phyloP scores from a whole-genome alignment of 2,113 vertebrate species.

The Meles meles region DNA sequence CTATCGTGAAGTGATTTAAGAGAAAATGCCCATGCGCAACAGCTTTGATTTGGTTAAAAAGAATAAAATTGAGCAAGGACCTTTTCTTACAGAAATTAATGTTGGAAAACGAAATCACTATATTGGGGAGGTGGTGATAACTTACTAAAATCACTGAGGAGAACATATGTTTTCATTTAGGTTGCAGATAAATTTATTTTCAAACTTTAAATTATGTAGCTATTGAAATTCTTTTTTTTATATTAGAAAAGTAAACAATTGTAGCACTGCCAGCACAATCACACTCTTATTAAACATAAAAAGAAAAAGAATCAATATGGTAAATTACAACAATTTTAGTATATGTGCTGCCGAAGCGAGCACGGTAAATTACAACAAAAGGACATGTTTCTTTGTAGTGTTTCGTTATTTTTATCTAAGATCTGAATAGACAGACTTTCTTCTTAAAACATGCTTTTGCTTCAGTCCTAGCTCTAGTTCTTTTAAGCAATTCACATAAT shows the following conservation, averaged over 20 bases:
- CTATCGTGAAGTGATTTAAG: neutral
- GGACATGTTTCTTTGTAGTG: conserved; percentile 15
- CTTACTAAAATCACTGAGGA: neutral
- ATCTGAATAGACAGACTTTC: conserved; percentile 44
- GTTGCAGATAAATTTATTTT: conserved; percentile 28
- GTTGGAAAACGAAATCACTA: neutral
- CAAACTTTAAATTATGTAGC: neutral
- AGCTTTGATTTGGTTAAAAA: neutral
- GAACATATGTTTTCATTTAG: conserved; percentile 26
- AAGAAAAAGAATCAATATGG: conserved; percentile 20
- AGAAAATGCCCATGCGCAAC: neutral
- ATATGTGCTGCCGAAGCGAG: too few species aligned
- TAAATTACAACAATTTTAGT: conserved; percentile 51
- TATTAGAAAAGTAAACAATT: conserved; percentile 18
- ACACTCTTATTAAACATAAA: conserved; percentile 42
- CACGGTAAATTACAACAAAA: conserved; percentile 42
- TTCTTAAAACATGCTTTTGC: conserved; percentile 39
- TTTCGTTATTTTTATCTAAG: conserved; percentile 56
- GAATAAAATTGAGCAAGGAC: neutral
- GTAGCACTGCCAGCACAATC: neutral
- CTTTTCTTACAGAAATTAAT: conserved; percentile 5
- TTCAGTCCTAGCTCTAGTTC: neutral
- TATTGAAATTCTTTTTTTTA: neutral
- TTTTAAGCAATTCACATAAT: conserved; percentile 50
- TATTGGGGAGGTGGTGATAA: neutral